Base-by-base conservation (phyloP, 2,113 vertebrate species). In the Dicentrarchus labrax region DNA sequence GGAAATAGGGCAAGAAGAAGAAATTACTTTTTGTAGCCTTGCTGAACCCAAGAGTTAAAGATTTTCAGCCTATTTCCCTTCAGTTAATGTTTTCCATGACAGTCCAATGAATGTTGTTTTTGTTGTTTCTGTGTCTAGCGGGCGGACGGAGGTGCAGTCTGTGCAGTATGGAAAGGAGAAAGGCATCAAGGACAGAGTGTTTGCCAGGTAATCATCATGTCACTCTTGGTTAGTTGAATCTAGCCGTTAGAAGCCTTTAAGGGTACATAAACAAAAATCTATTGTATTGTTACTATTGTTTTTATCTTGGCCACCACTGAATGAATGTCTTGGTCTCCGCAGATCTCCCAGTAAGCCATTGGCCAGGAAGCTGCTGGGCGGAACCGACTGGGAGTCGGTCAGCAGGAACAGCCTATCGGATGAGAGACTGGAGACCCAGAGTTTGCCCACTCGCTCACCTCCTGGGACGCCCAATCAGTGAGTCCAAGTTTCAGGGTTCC, bases 151-250 rank as follows among this genome's bases (percentile, higher is more conserved):
- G 92, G 97, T 97, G 66, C 98, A 99, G 83, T 99, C 98, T 89
- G 98, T 99, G 84, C 98, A 99, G 93, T 98, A 99, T 94, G 98
- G 98, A 76, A 99, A 99, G 95, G 98, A 99, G 93, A 98, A 98
- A 87, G 97, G 97, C 91, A 96, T 99, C 93, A 99, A 98, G 94
- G 97, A 98, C 93, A 92, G 98, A 83, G 96, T 99, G 59, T 99
- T 99, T 94, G 98, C 98, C 92, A 98, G 98, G 98, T 99, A 97
- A 95, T 54, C 5, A n/a, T 41, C 36, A 4, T 61, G 4, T 60
- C 4, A 53, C 17, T 45, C 11, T 66, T 24, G 22, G 6, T 60
- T 30, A 30, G 11, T 51, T 72, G 22, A 53, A n/a, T 50, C 4
- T 8, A 5, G 4, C 8, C 11, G 19, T 66, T 48, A 10, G 2